A percentile compares a stretch with the other conserved stretches of the same genome.
phyloP scores from a whole-genome alignment of 2,888 invertebrate genomes.

The Dendrolimus pini region DNA sequence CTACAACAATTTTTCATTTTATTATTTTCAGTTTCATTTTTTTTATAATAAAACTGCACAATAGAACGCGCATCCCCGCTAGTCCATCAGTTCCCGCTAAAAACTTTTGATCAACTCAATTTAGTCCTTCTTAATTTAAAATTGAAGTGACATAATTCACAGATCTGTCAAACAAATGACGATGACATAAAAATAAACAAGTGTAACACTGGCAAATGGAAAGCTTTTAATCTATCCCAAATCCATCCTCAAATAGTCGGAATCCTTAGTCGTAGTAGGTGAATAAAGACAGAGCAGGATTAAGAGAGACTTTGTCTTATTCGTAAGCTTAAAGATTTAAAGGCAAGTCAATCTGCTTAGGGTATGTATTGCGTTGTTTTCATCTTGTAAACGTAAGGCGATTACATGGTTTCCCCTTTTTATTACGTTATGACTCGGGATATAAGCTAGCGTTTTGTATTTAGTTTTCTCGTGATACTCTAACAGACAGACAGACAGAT shows the following conservation, averaged over 20 bases:
- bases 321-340: slow-evolving; percentile 44
- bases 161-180: not conserved
- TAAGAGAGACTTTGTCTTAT: slow-evolving; percentile 53
- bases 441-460: too few relatives aligned
- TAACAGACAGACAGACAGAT: too few relatives aligned
- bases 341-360: slow-evolving; percentile 30
- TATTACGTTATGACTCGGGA: not conserved
- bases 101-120: not conserved
- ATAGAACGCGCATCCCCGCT: too few relatives aligned
- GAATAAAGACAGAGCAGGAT: slow-evolving; percentile 41
- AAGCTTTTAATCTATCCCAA: slow-evolving; percentile 41
- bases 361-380: slow-evolving; percentile 7
- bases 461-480: too few relatives aligned
- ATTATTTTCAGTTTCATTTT: too few relatives aligned
- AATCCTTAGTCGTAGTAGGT: slow-evolving; percentile 22
- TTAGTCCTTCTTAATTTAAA: not conserved
- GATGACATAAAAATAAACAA: slow-evolving; percentile 8
- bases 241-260: slow-evolving; percentile 48
- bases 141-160: not conserved
- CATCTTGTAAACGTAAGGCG: not conserved
- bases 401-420: not conserved
- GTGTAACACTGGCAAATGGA: slow-evolving; percentile 26
- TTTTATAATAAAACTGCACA: too few relatives aligned
- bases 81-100: too few relatives aligned
- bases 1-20: too few relatives aligned